Evolutionary conservation across 2,113 vertebrate species (phyloP), one percentile per base, ranked within the genome.

Genomic region (Phodopus roborovskii): DNA sequence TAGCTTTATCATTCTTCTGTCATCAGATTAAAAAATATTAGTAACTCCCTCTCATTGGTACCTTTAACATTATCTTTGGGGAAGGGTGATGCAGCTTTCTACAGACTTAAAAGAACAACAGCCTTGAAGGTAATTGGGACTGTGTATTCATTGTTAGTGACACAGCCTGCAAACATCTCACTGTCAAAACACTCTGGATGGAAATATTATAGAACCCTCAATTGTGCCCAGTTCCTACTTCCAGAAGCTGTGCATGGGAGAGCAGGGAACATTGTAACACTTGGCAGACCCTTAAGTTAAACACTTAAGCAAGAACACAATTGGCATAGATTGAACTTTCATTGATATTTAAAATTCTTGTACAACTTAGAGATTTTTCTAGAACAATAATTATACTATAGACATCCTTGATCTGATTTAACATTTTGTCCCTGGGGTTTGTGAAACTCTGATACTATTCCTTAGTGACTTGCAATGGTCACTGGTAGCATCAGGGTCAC

Each of bases 231-330:
- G 22, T 79, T 71, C 62, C 22, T 12, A 8, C 7, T 71, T 83
- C 56, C 7, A 24, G 19, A 5, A 92, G 7, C 11, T 19, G 66
- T 62, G 22, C 22, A 58, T 19, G 24, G 48, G 13, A 94, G 53
- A 8, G 3, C 71, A 16, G 2, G 30, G 0, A 42, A 24, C 10
- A 92, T 83, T 78, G 84, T 39, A 73, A 33, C 16, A 20, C 86
- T 86, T 96, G 92, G 94, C 45, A 87, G 90, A 85, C 75, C 30
- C 26, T 95, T 96, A 75, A 88, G 95, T 94, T 75, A 91, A 91
- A 94, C 39, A 90, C 56, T 93, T 70, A 94, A 85, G n/a, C n/a
- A 70, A 96, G 58, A 93, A 88, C 56, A 19, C 70, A 74, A 42
- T 79, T 90, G 77, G 24, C 19, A 12, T 36, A n/a, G 12, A 33